These are phyloP conservation scores for Varecia variegata DNA, from an alignment of 2,797 vertebrate species.

Conservation along the genomic window DNA sequence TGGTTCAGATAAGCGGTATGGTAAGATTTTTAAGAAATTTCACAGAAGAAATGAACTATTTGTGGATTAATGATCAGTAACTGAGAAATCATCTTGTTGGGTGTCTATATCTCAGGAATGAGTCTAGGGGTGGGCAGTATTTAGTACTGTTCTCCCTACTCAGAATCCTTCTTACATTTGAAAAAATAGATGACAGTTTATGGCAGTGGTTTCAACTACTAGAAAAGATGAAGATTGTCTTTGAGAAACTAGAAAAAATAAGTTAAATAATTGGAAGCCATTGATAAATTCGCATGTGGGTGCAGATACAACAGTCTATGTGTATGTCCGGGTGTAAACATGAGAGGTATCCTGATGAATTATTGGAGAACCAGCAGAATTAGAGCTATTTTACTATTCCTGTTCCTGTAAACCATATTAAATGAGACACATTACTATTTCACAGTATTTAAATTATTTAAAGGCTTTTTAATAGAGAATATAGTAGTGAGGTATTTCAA, in stretches of 20 bases:
- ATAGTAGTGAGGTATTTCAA: background rate
- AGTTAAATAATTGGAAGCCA: background rate
- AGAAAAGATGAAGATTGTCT: background rate
- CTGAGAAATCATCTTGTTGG: background rate
- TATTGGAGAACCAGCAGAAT: too few relatives aligned
- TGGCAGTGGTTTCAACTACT: background rate
- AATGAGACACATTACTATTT: background rate
- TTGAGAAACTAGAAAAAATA: background rate
- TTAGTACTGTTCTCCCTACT: background rate
- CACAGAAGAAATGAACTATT: background rate
- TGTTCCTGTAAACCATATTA: background rate
- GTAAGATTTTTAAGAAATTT: background rate
- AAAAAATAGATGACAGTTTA: background rate
- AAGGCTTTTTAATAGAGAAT: background rate
- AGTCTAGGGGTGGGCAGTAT: fast-evolving
- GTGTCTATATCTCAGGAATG: background rate
- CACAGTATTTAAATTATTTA: background rate
- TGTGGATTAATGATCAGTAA: background rate
- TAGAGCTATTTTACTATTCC: background rate
- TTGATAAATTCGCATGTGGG: fast-evolving
- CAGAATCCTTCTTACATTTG: background rate
- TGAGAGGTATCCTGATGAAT: background rate
- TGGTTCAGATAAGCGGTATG: background rate
- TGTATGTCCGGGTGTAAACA: background rate
- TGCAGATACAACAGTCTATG: background rate